Evolutionary conservation across 1,140 invertebrate species (phyloP), one percentile per base, ranked within the genome.

Genomic region (Platorchestia sp.): DNA sequence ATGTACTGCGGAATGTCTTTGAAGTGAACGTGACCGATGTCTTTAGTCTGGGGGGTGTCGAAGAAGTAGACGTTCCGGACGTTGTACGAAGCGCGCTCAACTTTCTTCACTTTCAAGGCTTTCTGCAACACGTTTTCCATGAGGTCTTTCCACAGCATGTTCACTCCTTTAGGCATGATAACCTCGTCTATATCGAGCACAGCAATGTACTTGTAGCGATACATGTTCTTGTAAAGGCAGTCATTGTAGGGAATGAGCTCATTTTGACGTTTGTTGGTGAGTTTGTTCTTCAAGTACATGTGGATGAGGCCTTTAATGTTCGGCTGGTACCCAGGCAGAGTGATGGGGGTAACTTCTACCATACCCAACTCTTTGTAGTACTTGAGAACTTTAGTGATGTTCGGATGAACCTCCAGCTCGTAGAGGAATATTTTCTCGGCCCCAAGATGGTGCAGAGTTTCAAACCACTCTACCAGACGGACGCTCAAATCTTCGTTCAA

Each of bases 181-280:
- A 99, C 98, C 97, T 99, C 99, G 97, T 99, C 99, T 86, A 99
- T 98, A 97, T 99, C 99, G 44, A 99, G 97, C 36, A 99, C 97
- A 0, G 98, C 98, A 53, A 99, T 98, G 97, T 99, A 99, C 95
- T 99, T 98, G 97, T 99, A 99, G 86, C 98, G 97, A 97, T 99
- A 99, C 97, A 99, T 98, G 97, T 99, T 98, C 96, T 99, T 98
- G 97, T 99, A 99, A 10, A 99, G 97, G 97, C 99, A 99, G 97
- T 99, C 99, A 97, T 99, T 99, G 97, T 99, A 99, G 0, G 99
- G 99, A 96, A 99, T 99, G 75, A 99, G 97, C 97, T 99, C 99
- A 97, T 99, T 99, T 97, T 99, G 99, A 27, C 99, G 97, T 97
- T 99, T 99, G 97, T 99, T 98, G 97, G 98, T 99, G 0, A 98